Base-by-base conservation (phyloP, 2,113 vertebrate species). In the Gobio gobio region DNA sequence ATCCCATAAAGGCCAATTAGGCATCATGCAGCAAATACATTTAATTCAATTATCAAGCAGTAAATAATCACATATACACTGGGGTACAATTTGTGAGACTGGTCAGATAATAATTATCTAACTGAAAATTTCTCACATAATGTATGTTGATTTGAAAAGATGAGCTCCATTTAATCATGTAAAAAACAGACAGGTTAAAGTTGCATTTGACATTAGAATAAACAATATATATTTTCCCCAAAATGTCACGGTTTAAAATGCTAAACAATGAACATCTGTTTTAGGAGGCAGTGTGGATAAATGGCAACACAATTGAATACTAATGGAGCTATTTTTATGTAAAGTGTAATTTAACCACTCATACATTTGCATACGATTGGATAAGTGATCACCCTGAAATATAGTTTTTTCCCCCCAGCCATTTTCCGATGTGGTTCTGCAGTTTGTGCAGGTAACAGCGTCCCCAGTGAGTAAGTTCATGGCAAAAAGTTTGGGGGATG, bases 271-370 rank as follows among this genome's bases (percentile, higher is more conserved):
- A 74, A 26, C 70, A 49, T 74, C 43, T 47, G 22, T 6, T 74
- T 24, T 74, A 74, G 40, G 43, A 74, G 70, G 70, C 70, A 74
- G 10, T 49, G 43, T n/a, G 70, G 70, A 74, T 73, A 47, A 73
- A 73, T 14, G 22, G 22, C 43, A 73, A 14, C 70, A 74, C 24
- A n/a, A 74, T 1, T 74, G 70, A 74, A 49, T 74, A 26, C 43
- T 47, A 74, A 74, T 74, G n/a, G 70, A 47, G 10, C 43, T 47
- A 14, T 74, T 24, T 74, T 43, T 24, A 74, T 24, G 43, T 74
- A 8, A 74, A 8, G 43, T 47, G 70, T 47, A 24, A 74, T 74
- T 47, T 47, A 47, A 47, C 12, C 22, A 74, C 22, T 14, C 20
- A 24, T 47, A 47, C 43, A 47, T 47, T 49, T 47, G 16, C 70